phyloP scores from a whole-genome alignment of 2,113 vertebrate species.

The Lasiurus borealis region DNA sequence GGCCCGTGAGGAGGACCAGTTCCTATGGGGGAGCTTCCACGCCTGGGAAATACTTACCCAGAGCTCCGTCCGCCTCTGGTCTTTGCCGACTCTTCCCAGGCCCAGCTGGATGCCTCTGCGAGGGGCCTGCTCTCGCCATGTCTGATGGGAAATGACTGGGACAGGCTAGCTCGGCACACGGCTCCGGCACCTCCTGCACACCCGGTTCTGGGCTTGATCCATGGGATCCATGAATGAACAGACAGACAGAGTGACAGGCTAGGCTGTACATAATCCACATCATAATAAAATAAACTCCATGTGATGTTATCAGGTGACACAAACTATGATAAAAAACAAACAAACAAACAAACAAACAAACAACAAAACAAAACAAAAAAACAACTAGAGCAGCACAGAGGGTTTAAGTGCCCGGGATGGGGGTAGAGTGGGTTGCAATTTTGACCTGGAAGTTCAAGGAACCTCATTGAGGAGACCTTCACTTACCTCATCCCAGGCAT shows the following conservation, averaged over 20 bases:
- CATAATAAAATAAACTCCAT: background rate
- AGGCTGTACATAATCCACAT: background rate
- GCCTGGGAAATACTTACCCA: too few species aligned
- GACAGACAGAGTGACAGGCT: background rate
- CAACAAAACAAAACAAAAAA: background rate
- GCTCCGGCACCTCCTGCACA: rapidly evolving
- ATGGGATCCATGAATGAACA: rapidly evolving
- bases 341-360: background rate
- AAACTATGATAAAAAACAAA: background rate
- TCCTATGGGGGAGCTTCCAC: background rate
- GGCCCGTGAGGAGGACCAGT: background rate
- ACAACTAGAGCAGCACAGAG: background rate
- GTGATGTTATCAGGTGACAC: background rate
- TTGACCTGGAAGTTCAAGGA: background rate
- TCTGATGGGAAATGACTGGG: background rate
- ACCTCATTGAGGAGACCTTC: background rate
- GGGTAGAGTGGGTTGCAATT: rapidly evolving
- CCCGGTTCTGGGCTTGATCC: background rate
- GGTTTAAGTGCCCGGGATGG: background rate
- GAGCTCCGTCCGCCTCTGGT: background rate
- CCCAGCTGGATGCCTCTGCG: rapidly evolving
- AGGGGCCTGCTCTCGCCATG: rapidly evolving
- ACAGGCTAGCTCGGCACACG: background rate
- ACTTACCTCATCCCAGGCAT: rapidly evolving
- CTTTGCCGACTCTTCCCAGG: rapidly evolving